A percentile compares a stretch with the other conserved stretches of the same genome.
Evolutionary conservation across 2,888 invertebrate species (phyloP).

Genomic region (Drosophila mimetica): DNA sequence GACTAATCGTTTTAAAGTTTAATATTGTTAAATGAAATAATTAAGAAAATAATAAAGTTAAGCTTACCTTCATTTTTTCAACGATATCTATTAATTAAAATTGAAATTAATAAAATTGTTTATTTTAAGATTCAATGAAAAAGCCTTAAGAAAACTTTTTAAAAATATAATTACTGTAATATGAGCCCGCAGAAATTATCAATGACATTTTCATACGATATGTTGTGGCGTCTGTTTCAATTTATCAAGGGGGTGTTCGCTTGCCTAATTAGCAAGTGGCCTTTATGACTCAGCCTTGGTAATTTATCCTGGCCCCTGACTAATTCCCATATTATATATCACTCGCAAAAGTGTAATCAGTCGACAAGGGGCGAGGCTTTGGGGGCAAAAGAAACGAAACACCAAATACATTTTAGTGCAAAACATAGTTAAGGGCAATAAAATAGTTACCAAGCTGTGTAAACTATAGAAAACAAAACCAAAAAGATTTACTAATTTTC

Average conservation of each 20-base stretch:
- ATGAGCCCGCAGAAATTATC: background rate
- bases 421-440: background rate
- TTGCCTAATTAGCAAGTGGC: constrained; percentile 12
- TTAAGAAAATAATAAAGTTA: no score
- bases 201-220: background rate
- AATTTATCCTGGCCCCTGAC: constrained; percentile 66
- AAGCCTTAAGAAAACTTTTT: background rate
- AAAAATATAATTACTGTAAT: background rate
- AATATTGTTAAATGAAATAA: background rate
- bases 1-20: no score
- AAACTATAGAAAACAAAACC: no score
- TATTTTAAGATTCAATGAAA: no score
- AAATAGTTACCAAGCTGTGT: background rate
- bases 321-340: constrained; percentile 62
- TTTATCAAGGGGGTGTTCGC: background rate
- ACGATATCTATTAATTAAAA: no score
- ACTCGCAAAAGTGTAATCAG: constrained; percentile 16
- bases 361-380: background rate
- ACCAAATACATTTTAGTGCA: background rate
- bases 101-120: no score
- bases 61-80: no score
- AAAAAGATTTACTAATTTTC: no score
- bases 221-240: background rate
- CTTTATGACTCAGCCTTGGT: constrained; percentile 26
- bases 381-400: background rate